Base-by-base conservation (phyloP, 1,140 invertebrate species). In the Ceratosolen solmsi region DNA sequence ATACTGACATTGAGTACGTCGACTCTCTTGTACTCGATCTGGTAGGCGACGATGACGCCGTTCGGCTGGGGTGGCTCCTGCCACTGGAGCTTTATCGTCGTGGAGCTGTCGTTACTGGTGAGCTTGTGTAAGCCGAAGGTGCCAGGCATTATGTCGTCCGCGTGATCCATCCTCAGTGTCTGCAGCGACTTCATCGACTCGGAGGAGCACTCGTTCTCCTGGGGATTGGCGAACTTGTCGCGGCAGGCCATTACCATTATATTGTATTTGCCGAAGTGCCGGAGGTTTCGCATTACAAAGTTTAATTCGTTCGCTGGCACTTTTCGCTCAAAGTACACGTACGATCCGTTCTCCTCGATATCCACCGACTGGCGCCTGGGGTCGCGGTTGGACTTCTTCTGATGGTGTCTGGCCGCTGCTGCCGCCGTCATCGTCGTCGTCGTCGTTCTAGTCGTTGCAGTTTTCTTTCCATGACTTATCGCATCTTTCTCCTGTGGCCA, bases 21-120 rank as follows among this genome's bases (percentile, higher is more conserved):
- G 0, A 95, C 88, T 79, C 93, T 91, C 79, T 92, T 93, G 85
- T 96, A 96, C 84, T 95, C 93, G 38, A 99, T 94, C 73, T 94
- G 93, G 89, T 98, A 98, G 0, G 94, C 94, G 7, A 97, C 93
- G 63, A 98, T 95, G 38, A 96, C 92, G 0, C 97, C 96, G 89
- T 99, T 99, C 0, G 97, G 97, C 80, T 94, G 89, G n/a, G 86
- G 76, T 0, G 97, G 97, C 86, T 96, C 94, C 0, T 93, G 89
- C 98, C 98, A 99, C 15, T 89, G 89, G 0, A 96, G 88, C 56
- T 93, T 93, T 1, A 95, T 93, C 75, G 92, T 92, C 1, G 88
- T 88, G 80, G 92, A 38, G 89, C 92, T 84, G 83, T 88, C 86
- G 88, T 84, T 86, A 46, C 85, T 86, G 4, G 87, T 77, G 86